phyloP scores from a whole-genome alignment of 1,140 invertebrate genomes.

The Drosophila sucinea region DNA sequence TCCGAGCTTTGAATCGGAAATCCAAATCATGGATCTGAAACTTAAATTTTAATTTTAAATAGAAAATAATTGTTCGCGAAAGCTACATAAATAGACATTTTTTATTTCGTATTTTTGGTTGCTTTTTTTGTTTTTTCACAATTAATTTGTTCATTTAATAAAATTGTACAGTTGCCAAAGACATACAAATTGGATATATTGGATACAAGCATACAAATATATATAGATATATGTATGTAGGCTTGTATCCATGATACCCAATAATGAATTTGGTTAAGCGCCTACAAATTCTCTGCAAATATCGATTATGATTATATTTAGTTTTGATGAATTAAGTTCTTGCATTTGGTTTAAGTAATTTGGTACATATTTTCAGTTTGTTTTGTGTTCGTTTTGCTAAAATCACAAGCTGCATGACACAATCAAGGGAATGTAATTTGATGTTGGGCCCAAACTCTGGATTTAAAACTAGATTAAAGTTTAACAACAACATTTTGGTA shows the following conservation, averaged over 20 bases:
- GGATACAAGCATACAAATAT: slow-evolving; percentile 8
- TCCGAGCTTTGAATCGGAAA: too few relatives aligned
- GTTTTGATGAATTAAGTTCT: neutral
- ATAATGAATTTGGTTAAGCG: neutral
- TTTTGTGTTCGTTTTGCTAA: slow-evolving; percentile 56
- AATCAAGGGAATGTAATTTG: slow-evolving; percentile 33
- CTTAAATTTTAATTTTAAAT: too few relatives aligned
- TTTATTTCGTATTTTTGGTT: slow-evolving; percentile 51
- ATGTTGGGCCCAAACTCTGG: slow-evolving; percentile 2
- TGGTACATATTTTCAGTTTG: slow-evolving; percentile 14
- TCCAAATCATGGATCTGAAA: too few relatives aligned
- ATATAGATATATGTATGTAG: neutral
- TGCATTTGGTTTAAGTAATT: slow-evolving; percentile 19
- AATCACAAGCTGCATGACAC: slow-evolving; percentile 45
- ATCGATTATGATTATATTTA: neutral
- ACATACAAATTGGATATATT: slow-evolving; percentile 35
- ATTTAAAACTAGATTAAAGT: slow-evolving; percentile 16
- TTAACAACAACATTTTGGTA: slow-evolving; percentile 65
- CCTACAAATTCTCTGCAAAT: neutral
- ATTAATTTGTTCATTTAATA: slow-evolving; percentile 13
- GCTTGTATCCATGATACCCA: neutral
- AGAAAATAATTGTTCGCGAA: neutral
- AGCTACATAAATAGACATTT: slow-evolving; percentile 47
- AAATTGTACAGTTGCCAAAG: slow-evolving; percentile 48
- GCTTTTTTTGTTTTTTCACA: slow-evolving; percentile 19